phyloP scores from a whole-genome alignment of 2,113 vertebrate genomes.

The Halichoerus grypus region DNA sequence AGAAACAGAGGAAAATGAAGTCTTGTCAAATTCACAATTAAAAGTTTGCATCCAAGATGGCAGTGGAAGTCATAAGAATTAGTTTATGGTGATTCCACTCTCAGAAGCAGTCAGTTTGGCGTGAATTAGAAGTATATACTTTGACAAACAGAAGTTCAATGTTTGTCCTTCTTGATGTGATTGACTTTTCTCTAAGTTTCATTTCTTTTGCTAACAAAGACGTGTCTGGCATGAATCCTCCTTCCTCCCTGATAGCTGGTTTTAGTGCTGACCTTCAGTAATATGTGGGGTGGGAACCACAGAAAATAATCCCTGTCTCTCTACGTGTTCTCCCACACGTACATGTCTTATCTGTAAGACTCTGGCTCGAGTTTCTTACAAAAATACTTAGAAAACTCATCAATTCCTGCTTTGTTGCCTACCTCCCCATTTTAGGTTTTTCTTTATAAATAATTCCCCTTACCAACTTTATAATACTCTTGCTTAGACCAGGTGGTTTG shows the following conservation, averaged over 20 bases:
- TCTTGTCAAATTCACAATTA: background rate
- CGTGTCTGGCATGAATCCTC: background rate
- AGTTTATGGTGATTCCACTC: slow-evolving; percentile 42
- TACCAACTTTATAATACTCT: accelerated
- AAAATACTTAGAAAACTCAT: background rate
- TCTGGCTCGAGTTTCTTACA: background rate
- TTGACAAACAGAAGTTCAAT: slow-evolving; percentile 66
- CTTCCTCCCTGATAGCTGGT: background rate
- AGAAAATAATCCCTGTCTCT: background rate
- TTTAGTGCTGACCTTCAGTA: background rate
- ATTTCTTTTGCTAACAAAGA: background rate
- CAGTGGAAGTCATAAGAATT: slow-evolving; percentile 72
- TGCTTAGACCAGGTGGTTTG: no score
- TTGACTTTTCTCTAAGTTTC: slow-evolving; percentile 7
- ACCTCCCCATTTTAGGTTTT: background rate
- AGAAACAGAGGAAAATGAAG: background rate
- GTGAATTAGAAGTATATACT: slow-evolving; percentile 63
- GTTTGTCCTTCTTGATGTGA: slow-evolving; percentile 38
- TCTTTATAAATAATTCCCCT: background rate
- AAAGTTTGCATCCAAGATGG: slow-evolving; percentile 70
- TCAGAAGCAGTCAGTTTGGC: slow-evolving; percentile 64
- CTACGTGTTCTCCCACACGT: background rate
- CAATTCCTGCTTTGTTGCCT: background rate
- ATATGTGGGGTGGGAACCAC: background rate
- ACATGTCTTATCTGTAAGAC: background rate